phyloP scores from a whole-genome alignment of 1,140 invertebrate genomes.

The Orchesella cincta region DNA sequence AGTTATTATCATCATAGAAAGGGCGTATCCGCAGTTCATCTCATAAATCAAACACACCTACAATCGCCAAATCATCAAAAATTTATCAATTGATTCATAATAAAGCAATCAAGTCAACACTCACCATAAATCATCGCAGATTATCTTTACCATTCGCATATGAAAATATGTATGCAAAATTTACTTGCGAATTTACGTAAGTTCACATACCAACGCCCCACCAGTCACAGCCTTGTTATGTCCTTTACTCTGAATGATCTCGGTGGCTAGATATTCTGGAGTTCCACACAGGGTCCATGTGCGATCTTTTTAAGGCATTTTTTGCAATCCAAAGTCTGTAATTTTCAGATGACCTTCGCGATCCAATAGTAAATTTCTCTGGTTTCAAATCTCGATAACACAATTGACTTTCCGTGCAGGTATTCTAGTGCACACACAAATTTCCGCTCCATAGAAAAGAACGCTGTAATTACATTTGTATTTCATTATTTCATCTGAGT shows the following conservation, averaged over 20 bases:
- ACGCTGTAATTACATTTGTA: conserved; percentile 57
- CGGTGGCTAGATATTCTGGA: conserved; percentile 78
- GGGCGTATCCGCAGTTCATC: conserved; percentile 92
- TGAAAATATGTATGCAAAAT: too few relatives aligned
- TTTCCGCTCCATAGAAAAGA: conserved; percentile 92
- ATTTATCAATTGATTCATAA: not conserved
- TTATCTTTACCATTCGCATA: too few relatives aligned
- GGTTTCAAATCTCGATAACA: conserved; percentile 80
- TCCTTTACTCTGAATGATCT: conserved; percentile 95
- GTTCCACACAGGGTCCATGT: conserved; percentile 34
- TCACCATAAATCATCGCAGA: conserved; percentile 2
- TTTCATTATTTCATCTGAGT: too few relatives aligned
- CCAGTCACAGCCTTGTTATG: conserved; percentile 97
- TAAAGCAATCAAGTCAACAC: too few relatives aligned
- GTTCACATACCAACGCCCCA: conserved; percentile 95
- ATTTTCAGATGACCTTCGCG: conserved; percentile 92
- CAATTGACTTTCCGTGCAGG: conserved; percentile 82
- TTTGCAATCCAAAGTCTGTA: conserved; percentile 97
- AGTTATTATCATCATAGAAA: conserved; percentile 93
- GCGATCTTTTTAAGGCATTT: conserved; percentile 78
- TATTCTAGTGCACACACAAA: conserved; percentile 89
- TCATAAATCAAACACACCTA: conserved; percentile 90
- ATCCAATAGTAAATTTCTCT: conserved; percentile 87
- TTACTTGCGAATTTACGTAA: too few relatives aligned
- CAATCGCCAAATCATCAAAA: conserved; percentile 51